Base-by-base conservation (phyloP, 2,888 invertebrate species). In the Pseudoips prasinana region DNA sequence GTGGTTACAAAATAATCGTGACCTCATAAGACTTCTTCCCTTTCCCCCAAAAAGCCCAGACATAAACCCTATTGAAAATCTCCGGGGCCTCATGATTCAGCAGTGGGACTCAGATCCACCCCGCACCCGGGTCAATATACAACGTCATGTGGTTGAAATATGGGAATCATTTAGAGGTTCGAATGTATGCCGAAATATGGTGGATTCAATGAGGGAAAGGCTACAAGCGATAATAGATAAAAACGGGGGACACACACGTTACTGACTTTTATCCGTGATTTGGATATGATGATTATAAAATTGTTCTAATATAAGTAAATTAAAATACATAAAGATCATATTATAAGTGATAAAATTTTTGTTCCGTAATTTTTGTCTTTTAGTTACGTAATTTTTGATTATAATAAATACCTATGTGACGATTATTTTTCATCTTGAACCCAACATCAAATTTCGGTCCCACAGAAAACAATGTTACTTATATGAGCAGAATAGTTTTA, bases 51-150 rank as follows among this genome's bases (percentile, higher is more conserved):
- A 9, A 9, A 6, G 8, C 8, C 28, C 33, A 10, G 33, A 33
- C 19, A n/a, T 28, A 1, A 33, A 33, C 17, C 33, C 28, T 17
- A 33, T 33, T 7, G 33, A 33, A 11, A 28, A 33, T 10, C n/a
- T 33, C 5, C 28, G 33, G 27, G 33, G 28, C 3, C 5, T 24
- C 6, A 33, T 33, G 33, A 24, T 33, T 5, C 28, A 33, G 11
- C 3, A 10, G 7, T 33, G 33, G 33, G 33, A 33, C 11, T 2
- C 2, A 4, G n/a, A 3, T 3, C 7, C 8, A 10, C 6, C 5
- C 2, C 7, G 33, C 4, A 28, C 33, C 1, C 8, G n/a, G 8
- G 28, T 22, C 8, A 9, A 22, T 8, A 6, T 33, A 8, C 3
- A 7, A 2, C 6, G 7, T 7, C 33, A 33, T 24, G 10, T 7